These are phyloP conservation scores for Paradoxurus hermaphroditus DNA, from an alignment of 2,113 vertebrate species.

Conservation along the genomic window DNA sequence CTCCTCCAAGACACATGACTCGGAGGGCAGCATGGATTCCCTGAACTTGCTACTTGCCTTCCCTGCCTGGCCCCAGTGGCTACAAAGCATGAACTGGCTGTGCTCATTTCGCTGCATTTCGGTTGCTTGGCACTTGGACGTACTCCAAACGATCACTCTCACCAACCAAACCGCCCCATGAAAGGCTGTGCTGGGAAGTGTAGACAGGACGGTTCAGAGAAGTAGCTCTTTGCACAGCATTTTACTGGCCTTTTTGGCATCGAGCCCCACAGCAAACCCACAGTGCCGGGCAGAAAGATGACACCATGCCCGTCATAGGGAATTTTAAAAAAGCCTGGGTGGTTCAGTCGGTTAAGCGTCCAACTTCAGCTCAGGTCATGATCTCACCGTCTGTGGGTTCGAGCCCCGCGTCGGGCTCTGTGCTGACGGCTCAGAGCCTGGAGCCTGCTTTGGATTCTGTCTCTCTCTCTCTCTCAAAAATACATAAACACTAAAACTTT, in stretches of 20 bases:
- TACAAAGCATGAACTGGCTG: not conserved
- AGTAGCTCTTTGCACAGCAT: not conserved
- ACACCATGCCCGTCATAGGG: not conserved
- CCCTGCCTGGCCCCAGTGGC: not conserved
- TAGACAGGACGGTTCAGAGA: not conserved
- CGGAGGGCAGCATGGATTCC: not conserved
- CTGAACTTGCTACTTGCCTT: not conserved
- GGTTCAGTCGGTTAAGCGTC: too few relatives aligned
- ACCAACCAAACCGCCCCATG: too few relatives aligned
- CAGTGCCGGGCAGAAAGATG: not conserved
- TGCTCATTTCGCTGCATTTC: not conserved
- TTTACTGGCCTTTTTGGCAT: not conserved
- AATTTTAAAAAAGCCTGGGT: not conserved
- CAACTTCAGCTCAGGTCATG: too few relatives aligned
- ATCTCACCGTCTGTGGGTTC: too few relatives aligned
- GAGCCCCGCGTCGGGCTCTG: too few relatives aligned
- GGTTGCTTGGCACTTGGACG: not conserved
- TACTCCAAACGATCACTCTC: not conserved
- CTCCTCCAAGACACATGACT: not conserved
- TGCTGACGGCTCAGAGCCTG: too few relatives aligned
- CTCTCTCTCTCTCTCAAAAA: too few relatives aligned
- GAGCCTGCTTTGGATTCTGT: too few relatives aligned
- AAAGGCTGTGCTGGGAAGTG: not conserved
- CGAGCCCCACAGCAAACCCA: not conserved
- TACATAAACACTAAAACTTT: too few relatives aligned